Conservation (phyloP, 1,140 invertebrate species). For the Latrodectus geometricus region DNA sequence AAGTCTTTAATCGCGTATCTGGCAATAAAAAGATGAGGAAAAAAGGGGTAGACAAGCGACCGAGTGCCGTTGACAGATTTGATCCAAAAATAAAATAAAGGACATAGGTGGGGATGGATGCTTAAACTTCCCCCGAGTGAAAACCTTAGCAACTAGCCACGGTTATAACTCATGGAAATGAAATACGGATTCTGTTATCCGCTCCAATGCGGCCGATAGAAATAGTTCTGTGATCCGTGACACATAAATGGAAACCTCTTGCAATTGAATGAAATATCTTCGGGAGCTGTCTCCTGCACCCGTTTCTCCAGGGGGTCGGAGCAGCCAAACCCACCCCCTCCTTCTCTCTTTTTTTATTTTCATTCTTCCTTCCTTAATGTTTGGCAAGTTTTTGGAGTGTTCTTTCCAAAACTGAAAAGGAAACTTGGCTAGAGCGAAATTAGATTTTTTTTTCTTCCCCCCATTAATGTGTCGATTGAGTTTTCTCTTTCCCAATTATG, state of each 20-base stretch:
- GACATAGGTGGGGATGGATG: background rate
- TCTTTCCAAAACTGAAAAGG: too few species aligned
- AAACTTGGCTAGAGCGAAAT: too few species aligned
- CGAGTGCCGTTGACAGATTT: conserved; percentile 44
- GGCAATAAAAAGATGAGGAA: background rate
- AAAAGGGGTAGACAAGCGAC: background rate
- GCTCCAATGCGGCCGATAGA: conserved; percentile 16
- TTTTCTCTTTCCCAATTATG: too few species aligned
- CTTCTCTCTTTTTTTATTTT: background rate
- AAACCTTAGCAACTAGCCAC: background rate
- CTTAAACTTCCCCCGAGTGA: background rate
- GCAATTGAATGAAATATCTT: conserved; percentile 56
- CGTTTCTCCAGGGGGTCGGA: conserved; percentile 2
- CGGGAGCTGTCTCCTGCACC: conserved; percentile 27
- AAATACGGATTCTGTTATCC: conserved; percentile 43
- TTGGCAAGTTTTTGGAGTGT: background rate
- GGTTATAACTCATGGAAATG: conserved; percentile 37
- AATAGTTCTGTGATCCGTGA: conserved; percentile 36
- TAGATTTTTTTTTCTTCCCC: too few species aligned
- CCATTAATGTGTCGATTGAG: too few species aligned
- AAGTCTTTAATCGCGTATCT: too few species aligned
- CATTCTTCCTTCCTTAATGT: background rate
- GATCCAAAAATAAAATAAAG: conserved; percentile 2
- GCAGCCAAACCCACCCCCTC: too few species aligned
- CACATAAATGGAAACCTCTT: conserved; percentile 50